Base-by-base conservation (phyloP, 92 coral and sea anemone genomes). In the Phymanthus crucifer region DNA sequence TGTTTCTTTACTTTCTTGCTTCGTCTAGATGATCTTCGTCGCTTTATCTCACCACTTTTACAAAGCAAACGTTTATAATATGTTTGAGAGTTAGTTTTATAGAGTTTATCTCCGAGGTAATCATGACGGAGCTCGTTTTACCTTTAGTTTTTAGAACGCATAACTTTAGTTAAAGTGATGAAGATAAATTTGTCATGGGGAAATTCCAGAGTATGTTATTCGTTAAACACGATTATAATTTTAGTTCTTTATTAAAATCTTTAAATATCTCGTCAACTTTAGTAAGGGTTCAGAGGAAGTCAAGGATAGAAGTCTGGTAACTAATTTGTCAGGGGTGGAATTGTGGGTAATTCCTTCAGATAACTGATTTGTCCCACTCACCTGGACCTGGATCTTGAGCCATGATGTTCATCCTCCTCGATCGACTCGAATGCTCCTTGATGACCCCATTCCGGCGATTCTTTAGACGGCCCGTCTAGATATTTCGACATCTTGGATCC, bases 401-500 rank as follows among this genome's bases (percentile, higher is more conserved):
- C 81, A 68, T 58, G 82, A 0, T 77, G 78, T 26, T 81, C 89
- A 45, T 90, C 92, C 66, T 81, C 94, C 7, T 85, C 90, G 24
- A 87, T 79, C 4, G 90, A 87, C 71, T 77, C 93, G 64, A 87
- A 72, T 29, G 91, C 73, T 13, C 83, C 86, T 71, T 87, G 93
- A 47, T 91, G 68, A 5, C 90, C 93, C 77, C 92, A 84, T 32
- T 76, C 82, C 17, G 90, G 83, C 10, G 86, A 65, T 9, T 71
- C 71, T 18, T 89, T 83, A 18, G 91, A 24, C 12, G 80, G 66
- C 27, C 80, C 75, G 26, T 29, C 90, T 52, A 93, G 80, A 77
- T 95, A 95, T 40, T 87, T 95, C 31, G 99, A 89, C 99, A 95
- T 93, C 77, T 93, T 89, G 5, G 99, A 95, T 27, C 99, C 99